These are phyloP conservation scores for Uloborus plumipes DNA, from an alignment of 2,888 invertebrate genomes.

Conservation along the genomic window DNA sequence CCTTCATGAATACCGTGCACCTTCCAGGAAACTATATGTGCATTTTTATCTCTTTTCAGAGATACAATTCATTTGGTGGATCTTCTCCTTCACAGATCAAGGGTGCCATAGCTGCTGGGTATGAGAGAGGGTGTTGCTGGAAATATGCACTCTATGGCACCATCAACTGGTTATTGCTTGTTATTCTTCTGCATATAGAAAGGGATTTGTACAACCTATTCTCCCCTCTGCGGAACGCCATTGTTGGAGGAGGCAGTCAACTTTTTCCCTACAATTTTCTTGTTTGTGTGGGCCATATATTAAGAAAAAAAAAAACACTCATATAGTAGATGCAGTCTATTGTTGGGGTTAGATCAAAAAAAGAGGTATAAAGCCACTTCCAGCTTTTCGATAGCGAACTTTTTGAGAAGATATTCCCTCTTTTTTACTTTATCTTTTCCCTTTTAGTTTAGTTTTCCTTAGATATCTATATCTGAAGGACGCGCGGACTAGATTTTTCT, in stretches of 20 bases:
- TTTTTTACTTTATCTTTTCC: no score
- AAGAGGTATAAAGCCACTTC: conserved; percentile 10
- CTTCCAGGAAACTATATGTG: no score
- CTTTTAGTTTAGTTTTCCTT: no score
- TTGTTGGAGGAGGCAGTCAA: conserved; percentile 21
- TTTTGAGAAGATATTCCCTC: no score
- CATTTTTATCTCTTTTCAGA: not conserved
- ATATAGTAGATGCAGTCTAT: conserved; percentile 15
- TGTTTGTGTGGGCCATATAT: conserved; percentile 38
- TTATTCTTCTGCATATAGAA: conserved; percentile 55
- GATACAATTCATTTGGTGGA: conserved; percentile 50
- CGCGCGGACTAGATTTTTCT: no score
- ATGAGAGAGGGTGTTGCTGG: conserved; percentile 21
- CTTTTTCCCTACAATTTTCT: conserved; percentile 14
- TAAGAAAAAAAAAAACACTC: conserved; percentile 25
- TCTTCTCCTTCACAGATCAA: not conserved
- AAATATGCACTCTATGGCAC: conserved; percentile 39
- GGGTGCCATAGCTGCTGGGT: conserved; percentile 17
- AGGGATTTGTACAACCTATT: conserved; percentile 48
- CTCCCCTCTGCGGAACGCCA: conserved; percentile 9
- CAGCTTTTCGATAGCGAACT: conserved; percentile 6
- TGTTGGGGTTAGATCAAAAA: conserved; percentile 44
- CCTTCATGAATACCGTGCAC: no score
- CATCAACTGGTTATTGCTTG: conserved; percentile 62
- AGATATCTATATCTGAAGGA: no score